These are phyloP conservation scores for Numida meleagris DNA, from an alignment of 2,113 vertebrate species.

Conservation along the genomic window DNA sequence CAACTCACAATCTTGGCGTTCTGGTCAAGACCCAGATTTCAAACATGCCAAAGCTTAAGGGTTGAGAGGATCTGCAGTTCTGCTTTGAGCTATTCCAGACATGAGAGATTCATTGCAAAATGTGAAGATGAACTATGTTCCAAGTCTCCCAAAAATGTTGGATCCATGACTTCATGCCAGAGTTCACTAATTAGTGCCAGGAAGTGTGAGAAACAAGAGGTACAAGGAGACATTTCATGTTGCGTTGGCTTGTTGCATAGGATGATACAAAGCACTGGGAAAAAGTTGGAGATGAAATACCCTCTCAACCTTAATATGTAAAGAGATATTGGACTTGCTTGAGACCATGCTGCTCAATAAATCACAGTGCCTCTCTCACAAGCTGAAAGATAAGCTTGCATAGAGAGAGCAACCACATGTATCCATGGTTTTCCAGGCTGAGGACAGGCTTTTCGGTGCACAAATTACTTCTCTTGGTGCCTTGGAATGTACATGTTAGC, in stretches of 20 bases:
- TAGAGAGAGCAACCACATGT: not conserved
- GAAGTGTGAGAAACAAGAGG: not conserved
- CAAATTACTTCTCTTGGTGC: not conserved
- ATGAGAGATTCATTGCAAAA: not conserved
- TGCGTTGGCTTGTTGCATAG: not conserved
- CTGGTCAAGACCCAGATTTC: not conserved
- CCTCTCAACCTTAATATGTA: not conserved
- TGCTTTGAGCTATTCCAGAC: not conserved
- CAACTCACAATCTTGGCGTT: not conserved
- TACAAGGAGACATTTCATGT: not conserved
- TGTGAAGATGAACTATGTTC: not conserved
- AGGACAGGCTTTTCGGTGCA: not conserved
- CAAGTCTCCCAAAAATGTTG: not conserved
- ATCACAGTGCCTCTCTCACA: not conserved
- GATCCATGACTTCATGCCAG: not conserved
- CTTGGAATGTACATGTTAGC: not conserved
- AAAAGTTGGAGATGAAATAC: not conserved
- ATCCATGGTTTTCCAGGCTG: not conserved
- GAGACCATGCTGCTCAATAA: slow-evolving; percentile 20
- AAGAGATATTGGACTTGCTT: slow-evolving; percentile 3
- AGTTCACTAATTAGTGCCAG: not conserved
- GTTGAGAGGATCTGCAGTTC: not conserved
- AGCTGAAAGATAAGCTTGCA: not conserved
- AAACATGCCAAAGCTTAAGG: not conserved
- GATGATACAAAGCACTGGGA: not conserved